Conservation (phyloP, 2,797 vertebrate genomes). For the Melanotaenia boesemani region DNA sequence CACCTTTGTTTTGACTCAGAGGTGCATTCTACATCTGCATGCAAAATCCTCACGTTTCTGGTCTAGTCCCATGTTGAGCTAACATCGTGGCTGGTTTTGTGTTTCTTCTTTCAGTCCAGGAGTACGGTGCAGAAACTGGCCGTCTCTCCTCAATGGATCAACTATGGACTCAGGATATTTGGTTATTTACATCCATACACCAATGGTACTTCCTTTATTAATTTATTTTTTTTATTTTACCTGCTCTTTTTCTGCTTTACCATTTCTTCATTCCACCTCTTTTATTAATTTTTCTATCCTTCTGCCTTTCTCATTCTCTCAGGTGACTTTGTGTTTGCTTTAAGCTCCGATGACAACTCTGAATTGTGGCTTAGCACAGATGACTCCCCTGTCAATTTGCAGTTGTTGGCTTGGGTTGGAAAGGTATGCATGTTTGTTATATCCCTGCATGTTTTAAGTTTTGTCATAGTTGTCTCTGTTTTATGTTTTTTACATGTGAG, state of each 20-base stretch:
- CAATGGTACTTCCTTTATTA: slow-evolving; percentile 79
- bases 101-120: slow-evolving; percentile 80
- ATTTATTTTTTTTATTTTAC: neutral
- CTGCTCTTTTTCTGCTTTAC: neutral
- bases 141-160: slow-evolving; percentile 90
- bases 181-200: slow-evolving; percentile 92
- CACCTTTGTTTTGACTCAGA: slow-evolving; percentile 18
- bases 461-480: neutral
- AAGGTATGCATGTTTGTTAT: slow-evolving; percentile 80
- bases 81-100: slow-evolving; percentile 20
- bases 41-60: slow-evolving; percentile 31
- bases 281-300: neutral
- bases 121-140: slow-evolving; percentile 91
- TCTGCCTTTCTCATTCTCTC: slow-evolving; percentile 5
- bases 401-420: slow-evolving; percentile 89
- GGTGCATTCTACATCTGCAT: slow-evolving; percentile 54
- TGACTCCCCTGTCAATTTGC: slow-evolving; percentile 85
- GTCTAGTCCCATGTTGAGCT: slow-evolving; percentile 32
- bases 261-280: neutral
- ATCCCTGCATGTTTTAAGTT: neutral
- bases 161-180: slow-evolving; percentile 96
- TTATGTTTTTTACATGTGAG: neutral
- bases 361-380: slow-evolving; percentile 95
- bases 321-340: slow-evolving; percentile 93
- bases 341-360: slow-evolving; percentile 94